Base-by-base conservation (phyloP, 2,797 vertebrate genomes). In the Girardinus metallicus region DNA sequence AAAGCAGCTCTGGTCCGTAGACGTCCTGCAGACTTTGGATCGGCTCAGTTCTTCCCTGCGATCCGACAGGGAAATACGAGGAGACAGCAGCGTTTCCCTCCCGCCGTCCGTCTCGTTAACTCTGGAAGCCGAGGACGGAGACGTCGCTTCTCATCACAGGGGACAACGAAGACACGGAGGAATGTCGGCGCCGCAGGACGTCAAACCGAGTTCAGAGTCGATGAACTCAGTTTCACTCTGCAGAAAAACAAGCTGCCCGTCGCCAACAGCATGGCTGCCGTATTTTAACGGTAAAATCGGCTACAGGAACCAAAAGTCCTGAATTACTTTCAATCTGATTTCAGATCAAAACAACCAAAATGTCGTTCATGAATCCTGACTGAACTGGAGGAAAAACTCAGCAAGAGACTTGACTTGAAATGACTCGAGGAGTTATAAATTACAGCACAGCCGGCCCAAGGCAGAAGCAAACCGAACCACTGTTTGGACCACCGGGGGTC, bases 131-230 rank as follows among this genome's bases (percentile, higher is more conserved):
- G 84, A 4, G 79, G 80, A 80, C 77, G 77, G 85, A 79, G 73
- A 4, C 72, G 88, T 91, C 91, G 43, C 87, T 82, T 87, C n/a
- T 36, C 7, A 91, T 92, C 87, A 89, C 31, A 31, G 31, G 5
- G 68, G 87, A 92, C 89, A 92, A 92, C 82, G n/a, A 73, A 75
- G 88, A 92, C 68, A 1, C 0, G 0, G 64, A 86, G 85, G 88
- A 89, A 86, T 80, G 85, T 29, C 16, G 66, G 73, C 13, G 15
- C 70, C 1, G 86, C 82, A 0, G 90, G 88, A 12, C 83, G 77
- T 85, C 68, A 62, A 46, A 74, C 77, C 78, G 77, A 43, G 51
- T 64, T 83, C 81, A 73, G 0, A 75, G 74, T 51, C 74, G 26
- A 46, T 79, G 80, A 87, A 84, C 79, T 60, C 47, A 6, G 16